Percentiles rank a stretch among this genome's conserved stretches.
Evolutionary conservation across 2,797 vertebrate species (phyloP).

Genomic region (Cuculus canorus): DNA sequence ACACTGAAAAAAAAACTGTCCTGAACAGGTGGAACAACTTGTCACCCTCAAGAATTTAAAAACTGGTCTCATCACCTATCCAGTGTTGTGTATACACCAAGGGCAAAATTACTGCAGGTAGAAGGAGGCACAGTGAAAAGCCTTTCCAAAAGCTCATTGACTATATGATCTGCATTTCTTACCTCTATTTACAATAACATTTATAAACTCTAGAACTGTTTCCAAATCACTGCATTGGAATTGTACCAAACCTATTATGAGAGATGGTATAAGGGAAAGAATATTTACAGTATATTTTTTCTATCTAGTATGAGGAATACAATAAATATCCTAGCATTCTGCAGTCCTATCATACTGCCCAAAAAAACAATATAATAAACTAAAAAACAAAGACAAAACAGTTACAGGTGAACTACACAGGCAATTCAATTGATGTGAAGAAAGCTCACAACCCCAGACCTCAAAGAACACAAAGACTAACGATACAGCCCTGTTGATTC

Average conservation of each 20-base stretch:
- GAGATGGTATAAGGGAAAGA: neutral
- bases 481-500: neutral
- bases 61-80: neutral
- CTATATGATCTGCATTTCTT: neutral
- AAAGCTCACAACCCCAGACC: neutral
- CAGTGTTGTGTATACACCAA: neutral
- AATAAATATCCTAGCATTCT: neutral
- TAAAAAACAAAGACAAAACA: neutral
- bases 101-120: neutral
- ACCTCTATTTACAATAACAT: neutral
- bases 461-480: neutral
- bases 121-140: neutral
- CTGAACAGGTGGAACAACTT: neutral
- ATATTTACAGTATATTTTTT: neutral
- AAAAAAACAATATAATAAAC: neutral
- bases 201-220: neutral
- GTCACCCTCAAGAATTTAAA: neutral
- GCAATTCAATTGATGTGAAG: neutral
- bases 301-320: neutral
- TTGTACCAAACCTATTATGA: neutral
- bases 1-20: neutral
- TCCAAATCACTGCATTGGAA: neutral
- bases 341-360: neutral
- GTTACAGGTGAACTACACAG: neutral
- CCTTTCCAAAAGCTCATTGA: neutral